These are phyloP conservation scores for Samia ricini DNA, from an alignment of 1,140 invertebrate genomes.

Conservation along the genomic window DNA sequence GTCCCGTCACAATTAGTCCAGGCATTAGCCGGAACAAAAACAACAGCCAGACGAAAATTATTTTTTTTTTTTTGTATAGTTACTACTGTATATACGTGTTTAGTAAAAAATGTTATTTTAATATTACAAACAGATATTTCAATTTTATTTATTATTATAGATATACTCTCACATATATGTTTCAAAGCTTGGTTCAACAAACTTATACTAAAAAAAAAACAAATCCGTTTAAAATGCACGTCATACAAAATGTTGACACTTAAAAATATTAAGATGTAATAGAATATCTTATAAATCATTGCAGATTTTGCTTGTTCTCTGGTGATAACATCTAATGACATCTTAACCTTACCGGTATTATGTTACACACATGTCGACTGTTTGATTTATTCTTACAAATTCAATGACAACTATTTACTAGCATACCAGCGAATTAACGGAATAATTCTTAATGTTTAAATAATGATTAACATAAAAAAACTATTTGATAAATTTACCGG, in stretches of 20 bases:
- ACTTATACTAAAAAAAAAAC: not conserved
- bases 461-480: not conserved
- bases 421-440: not conserved
- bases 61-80: no score
- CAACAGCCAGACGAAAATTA: no score
- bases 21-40: no score
- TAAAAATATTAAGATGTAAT: not conserved
- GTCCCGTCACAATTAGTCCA: no score
- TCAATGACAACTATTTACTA: not conserved
- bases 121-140: no score
- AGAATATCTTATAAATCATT: not conserved
- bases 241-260: not conserved
- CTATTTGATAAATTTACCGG: not conserved
- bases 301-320: not conserved
- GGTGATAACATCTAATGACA: conserved; percentile 19
- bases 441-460: not conserved
- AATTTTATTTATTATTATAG: no score
- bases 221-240: not conserved
- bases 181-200: not conserved
- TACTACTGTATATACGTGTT: no score
- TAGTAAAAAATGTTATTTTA: no score
- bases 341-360: conserved; percentile 21
- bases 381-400: conserved; percentile 18
- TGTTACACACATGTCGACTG: conserved; percentile 20
- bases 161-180: not conserved